phyloP scores from a whole-genome alignment of 2,888 invertebrate species.

The Panorpa germanica region DNA sequence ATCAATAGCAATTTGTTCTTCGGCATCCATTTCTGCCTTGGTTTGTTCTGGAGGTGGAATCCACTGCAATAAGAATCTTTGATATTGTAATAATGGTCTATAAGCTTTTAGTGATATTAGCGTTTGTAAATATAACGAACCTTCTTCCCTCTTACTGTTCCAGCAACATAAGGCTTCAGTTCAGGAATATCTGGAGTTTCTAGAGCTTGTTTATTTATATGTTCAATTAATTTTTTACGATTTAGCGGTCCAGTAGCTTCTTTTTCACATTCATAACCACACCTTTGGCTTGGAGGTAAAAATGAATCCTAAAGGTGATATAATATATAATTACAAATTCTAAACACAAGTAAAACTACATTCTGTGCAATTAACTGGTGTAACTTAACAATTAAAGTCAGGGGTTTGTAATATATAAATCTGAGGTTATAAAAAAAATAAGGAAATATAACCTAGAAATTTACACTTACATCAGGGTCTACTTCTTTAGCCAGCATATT shows the following conservation, averaged over 20 bases:
- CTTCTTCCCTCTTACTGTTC: constrained; percentile 81
- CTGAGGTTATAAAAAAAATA: constrained; percentile 8
- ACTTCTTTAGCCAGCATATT: constrained; percentile 96
- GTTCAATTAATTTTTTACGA: constrained; percentile 86
- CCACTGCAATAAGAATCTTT: constrained; percentile 38
- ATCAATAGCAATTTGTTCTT: constrained; percentile 85
- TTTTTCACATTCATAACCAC: constrained; percentile 91
- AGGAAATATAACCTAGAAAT: constrained; percentile 5
- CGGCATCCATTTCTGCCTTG: constrained; percentile 60
- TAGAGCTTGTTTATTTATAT: constrained; percentile 94
- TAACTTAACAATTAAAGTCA: neutral
- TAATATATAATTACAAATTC: constrained; percentile 1
- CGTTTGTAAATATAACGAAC: constrained; percentile 23
- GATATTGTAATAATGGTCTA: constrained; percentile 1
- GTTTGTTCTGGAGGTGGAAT: constrained; percentile 58
- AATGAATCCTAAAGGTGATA: constrained; percentile 89
- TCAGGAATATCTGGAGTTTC: constrained; percentile 97
- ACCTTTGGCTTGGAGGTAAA: constrained; percentile 89
- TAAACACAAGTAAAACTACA: constrained; percentile 6
- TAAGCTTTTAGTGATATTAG: constrained; percentile 4
- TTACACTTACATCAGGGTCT: constrained; percentile 88
- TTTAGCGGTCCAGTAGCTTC: constrained; percentile 89
- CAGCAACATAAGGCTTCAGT: constrained; percentile 80
- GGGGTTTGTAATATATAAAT: constrained; percentile 1
- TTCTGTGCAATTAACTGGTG: neutral